phyloP scores from a whole-genome alignment of 1,140 invertebrate genomes.

The Schmidtea mediterranea region DNA sequence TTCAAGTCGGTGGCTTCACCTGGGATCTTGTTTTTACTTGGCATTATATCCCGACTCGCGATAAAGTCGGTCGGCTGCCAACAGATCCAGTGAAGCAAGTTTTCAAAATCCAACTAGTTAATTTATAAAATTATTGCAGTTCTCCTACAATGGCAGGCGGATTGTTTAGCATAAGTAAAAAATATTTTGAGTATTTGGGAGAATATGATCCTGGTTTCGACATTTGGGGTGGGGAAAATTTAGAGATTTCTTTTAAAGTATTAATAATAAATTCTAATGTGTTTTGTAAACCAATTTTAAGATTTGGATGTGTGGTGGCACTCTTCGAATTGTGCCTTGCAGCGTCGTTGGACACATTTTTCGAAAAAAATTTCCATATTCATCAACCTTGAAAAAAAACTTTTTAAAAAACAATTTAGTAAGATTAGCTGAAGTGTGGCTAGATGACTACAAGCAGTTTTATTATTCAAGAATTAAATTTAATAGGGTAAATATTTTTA shows the following conservation, averaged over 20 bases:
- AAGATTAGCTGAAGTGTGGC: conserved; percentile 6
- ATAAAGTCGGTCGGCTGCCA: too few species aligned
- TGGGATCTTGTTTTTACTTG: conserved; percentile 22
- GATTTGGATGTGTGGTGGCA: conserved; percentile 82
- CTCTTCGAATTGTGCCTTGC: conserved; percentile 71
- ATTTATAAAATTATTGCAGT: conserved; percentile 21
- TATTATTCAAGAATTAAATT: conserved; percentile 2
- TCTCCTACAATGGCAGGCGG: conserved; percentile 53
- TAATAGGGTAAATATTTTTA: too few species aligned
- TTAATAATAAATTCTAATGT: conserved; percentile 23
- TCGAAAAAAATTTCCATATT: conserved; percentile 25
- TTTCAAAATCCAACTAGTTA: too few species aligned
- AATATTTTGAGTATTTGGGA: conserved; percentile 30
- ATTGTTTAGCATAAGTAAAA: too few species aligned
- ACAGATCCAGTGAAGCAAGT: too few species aligned
- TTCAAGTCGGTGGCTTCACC: conserved; percentile 20
- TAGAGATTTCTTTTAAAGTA: conserved; percentile 38
- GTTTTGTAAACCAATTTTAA: too few species aligned
- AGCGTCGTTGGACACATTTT: conserved; percentile 89
- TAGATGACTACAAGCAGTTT: conserved; percentile 7
- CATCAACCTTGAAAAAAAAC: conserved; percentile 17
- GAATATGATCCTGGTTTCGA: conserved; percentile 65
- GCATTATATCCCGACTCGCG: conserved; percentile 30
- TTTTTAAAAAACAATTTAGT: conserved; percentile 12
- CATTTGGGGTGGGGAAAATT: too few species aligned